Evolutionary conservation across 2,797 vertebrate genomes (phyloP).

Genomic region (Tadarida brasiliensis): DNA sequence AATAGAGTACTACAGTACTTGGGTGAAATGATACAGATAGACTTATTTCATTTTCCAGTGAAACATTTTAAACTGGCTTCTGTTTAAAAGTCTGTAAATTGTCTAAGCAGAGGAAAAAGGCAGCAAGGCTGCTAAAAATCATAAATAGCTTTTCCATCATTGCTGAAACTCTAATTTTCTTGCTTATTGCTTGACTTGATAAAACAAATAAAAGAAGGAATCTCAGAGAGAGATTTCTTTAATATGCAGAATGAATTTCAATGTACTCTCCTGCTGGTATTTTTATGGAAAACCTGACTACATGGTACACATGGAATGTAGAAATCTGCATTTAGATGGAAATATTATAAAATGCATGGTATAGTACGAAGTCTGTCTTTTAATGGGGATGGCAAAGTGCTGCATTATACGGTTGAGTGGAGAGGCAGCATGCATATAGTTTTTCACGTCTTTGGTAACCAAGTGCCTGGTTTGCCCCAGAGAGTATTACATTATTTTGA

Average conservation of each 20-base stretch:
- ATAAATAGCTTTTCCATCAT: constrained; percentile 86
- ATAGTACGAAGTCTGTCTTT: constrained; percentile 85
- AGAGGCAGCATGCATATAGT: constrained; percentile 83
- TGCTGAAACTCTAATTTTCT: constrained; percentile 89
- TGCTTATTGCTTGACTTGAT: constrained; percentile 90
- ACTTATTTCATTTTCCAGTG: constrained; percentile 83
- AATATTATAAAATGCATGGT: constrained; percentile 90
- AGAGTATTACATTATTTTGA: constrained; percentile 82
- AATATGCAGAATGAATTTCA: constrained; percentile 91
- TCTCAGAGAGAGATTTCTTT: constrained; percentile 86
- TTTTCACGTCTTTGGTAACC: constrained; percentile 84
- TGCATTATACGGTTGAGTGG: constrained; percentile 87
- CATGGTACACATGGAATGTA: constrained; percentile 85
- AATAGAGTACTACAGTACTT: constrained; percentile 68
- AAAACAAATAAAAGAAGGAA: constrained; percentile 90
- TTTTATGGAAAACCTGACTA: constrained; percentile 90
- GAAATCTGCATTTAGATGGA: constrained; percentile 93
- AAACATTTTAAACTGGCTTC: constrained; percentile 82
- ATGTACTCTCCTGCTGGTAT: constrained; percentile 88
- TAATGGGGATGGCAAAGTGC: constrained; percentile 86
- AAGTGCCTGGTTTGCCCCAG: constrained; percentile 83
- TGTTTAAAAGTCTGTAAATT: constrained; percentile 83
- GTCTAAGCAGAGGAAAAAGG: constrained; percentile 76
- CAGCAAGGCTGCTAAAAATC: constrained; percentile 85
- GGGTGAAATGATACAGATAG: constrained; percentile 82